Percentiles rank a stretch among this genome's conserved stretches.
phyloP scores from a whole-genome alignment of 2,113 vertebrate species.

The Ursus arctos region DNA sequence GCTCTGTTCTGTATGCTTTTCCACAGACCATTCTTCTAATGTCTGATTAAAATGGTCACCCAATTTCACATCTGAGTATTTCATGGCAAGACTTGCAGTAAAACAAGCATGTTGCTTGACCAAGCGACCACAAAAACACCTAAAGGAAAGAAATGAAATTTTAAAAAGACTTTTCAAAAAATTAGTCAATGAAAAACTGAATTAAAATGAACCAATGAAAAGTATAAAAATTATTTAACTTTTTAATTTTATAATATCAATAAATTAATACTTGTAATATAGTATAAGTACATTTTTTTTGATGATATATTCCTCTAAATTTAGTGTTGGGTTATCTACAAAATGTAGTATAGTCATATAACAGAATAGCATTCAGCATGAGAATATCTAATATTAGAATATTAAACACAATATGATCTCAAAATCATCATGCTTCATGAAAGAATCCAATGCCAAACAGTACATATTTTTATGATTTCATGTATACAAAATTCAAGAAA shows the following conservation, averaged over 20 bases:
- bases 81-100: constrained; percentile 96
- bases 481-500: neutral
- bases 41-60: constrained; percentile 92
- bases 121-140: constrained; percentile 98
- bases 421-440: neutral
- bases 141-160: constrained; percentile 76
- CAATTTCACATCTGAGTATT: constrained; percentile 98
- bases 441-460: neutral
- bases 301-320: neutral
- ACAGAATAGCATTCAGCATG: neutral
- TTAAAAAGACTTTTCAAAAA: neutral
- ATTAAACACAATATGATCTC: neutral
- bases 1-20: constrained; percentile 97
- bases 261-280: neutral
- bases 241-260: constrained; percentile 17
- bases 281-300: constrained; percentile 22
- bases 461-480: neutral
- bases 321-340: neutral
- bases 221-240: constrained; percentile 1
- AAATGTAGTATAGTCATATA: neutral
- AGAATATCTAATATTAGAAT: neutral
- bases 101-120: constrained; percentile 98
- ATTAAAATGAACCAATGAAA: constrained; percentile 40
- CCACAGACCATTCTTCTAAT: constrained; percentile 97
- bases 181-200: constrained; percentile 3